These are phyloP conservation scores for Porites lutea DNA, from an alignment of 64 coral and sea anemone species.

Conservation along the genomic window DNA sequence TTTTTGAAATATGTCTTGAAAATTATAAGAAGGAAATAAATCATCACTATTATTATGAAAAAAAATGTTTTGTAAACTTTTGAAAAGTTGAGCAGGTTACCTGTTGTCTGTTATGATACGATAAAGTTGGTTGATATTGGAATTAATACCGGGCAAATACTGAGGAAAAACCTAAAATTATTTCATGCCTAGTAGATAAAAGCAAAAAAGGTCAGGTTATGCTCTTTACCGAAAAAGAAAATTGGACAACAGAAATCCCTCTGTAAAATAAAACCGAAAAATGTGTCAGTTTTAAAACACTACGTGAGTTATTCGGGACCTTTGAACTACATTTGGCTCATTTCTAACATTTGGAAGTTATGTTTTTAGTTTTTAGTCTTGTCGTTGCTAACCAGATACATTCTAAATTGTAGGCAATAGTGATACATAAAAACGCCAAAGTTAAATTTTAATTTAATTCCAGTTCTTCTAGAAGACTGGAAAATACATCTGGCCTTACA, in stretches of 20 bases:
- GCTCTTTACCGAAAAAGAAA: not conserved
- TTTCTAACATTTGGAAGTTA: no score
- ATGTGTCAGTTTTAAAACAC: no score
- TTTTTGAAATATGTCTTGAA: not conserved
- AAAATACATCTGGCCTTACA: no score
- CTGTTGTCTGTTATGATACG: conserved; percentile 41
- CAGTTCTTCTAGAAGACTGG: no score
- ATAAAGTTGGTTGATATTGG: conserved; percentile 10
- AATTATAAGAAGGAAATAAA: not conserved
- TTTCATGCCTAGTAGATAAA: not conserved
- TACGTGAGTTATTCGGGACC: no score
- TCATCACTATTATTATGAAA: not conserved
- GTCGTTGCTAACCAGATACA: no score
- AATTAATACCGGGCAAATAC: conserved; percentile 1
- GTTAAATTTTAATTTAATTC: no score
- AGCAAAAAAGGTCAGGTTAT: not conserved
- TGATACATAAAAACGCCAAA: no score
- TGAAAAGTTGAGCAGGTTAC: conserved; percentile 38
- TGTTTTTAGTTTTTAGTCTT: no score
- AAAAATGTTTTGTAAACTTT: conserved; percentile 50
- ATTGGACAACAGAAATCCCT: not conserved
- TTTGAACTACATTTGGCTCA: no score
- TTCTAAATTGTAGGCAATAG: no score
- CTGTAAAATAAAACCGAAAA: no score
- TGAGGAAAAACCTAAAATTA: conserved; percentile 15